Evolutionary conservation across 2,113 vertebrate species (phyloP).

Genomic region (Bathybates hornii): DNA sequence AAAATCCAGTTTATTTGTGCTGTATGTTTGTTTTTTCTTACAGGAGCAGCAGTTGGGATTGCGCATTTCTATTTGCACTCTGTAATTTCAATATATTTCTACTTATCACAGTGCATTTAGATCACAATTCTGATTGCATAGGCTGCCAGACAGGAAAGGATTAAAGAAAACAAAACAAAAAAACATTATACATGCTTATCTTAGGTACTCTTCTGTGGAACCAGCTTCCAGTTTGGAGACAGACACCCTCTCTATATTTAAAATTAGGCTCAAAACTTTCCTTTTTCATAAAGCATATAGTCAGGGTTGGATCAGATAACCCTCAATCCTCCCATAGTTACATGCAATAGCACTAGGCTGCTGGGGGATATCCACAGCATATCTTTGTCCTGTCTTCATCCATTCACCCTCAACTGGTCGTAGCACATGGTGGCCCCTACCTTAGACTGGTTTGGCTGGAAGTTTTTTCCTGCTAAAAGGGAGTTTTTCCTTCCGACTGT

Average conservation of each 20-base stretch:
- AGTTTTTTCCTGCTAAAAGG: background rate
- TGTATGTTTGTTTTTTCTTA: background rate
- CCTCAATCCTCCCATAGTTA: background rate
- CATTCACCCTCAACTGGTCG: background rate
- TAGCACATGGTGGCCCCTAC: background rate
- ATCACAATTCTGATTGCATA: background rate
- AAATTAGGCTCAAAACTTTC: background rate
- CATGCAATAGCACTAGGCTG: background rate
- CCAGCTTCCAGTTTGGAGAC: background rate
- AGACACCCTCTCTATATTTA: background rate
- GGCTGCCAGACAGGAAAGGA: background rate
- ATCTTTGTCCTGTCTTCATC: background rate
- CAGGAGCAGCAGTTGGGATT: background rate
- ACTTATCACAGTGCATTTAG: background rate
- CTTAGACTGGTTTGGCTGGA: background rate
- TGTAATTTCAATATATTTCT: background rate
- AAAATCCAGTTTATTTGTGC: background rate
- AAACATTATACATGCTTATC: background rate
- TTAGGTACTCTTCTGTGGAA: background rate
- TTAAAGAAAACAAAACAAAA: background rate
- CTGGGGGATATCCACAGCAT: background rate
- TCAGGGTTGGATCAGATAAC: background rate
- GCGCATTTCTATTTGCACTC: background rate
- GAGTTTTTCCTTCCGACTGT: background rate
- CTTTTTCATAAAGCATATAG: background rate